Percentiles rank a stretch among this genome's conserved stretches.
Conservation (phyloP, 2,113 vertebrate species). For the Tapirus terrestris region DNA sequence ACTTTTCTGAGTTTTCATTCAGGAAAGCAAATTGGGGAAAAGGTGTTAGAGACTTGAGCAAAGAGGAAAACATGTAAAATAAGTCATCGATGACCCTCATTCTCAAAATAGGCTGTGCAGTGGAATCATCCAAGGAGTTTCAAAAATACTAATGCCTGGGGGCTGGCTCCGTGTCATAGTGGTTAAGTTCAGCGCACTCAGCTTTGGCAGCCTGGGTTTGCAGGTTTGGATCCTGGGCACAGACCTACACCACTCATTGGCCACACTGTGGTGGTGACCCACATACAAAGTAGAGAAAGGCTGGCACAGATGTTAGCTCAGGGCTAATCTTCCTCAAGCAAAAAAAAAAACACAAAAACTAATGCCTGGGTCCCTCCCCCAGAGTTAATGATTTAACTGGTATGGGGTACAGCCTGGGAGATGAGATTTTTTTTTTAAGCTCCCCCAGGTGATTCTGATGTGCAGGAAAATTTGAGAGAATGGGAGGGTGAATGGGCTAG, state of each 20-base stretch:
- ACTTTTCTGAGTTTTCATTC: constrained; percentile 22
- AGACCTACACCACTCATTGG: too few relatives aligned
- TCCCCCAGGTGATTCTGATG: neutral
- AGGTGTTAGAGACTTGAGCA: neutral
- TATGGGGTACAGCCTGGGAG: neutral
- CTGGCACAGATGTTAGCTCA: too few relatives aligned
- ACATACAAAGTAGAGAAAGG: too few relatives aligned
- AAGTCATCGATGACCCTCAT: neutral
- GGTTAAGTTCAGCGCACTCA: too few relatives aligned
- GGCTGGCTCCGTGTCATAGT: too few relatives aligned
- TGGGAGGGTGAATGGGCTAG: neutral
- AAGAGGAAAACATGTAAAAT: neutral
- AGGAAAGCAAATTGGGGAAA: constrained; percentile 13
- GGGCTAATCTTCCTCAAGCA: too few relatives aligned
- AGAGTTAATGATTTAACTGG: neutral
- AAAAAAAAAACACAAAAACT: neutral
- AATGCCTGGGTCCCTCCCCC: neutral
- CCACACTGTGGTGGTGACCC: too few relatives aligned
- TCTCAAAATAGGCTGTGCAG: neutral
- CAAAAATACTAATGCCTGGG: neutral
- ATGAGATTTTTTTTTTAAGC: neutral
- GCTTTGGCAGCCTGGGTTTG: too few relatives aligned
- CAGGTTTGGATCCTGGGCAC: too few relatives aligned
- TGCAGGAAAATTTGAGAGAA: neutral
- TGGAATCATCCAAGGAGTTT: neutral